Conservation (phyloP, 2,113 vertebrate species). For the Gasterosteus aculeatus region DNA sequence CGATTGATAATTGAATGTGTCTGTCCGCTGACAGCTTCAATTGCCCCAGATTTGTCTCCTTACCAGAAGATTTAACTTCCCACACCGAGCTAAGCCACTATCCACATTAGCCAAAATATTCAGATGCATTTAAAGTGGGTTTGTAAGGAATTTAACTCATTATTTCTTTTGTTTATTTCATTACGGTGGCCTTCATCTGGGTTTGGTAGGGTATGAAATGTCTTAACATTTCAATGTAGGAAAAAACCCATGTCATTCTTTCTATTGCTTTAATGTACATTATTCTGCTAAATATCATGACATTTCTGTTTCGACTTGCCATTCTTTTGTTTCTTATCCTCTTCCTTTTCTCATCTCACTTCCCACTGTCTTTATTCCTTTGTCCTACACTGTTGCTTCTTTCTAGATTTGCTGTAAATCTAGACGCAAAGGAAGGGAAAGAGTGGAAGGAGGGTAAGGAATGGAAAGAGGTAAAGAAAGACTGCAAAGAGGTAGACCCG, state of each 20-base stretch:
- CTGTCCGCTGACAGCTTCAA: slow-evolving; percentile 72
- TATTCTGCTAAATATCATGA: slow-evolving; percentile 17
- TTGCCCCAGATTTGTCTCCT: slow-evolving; percentile 74
- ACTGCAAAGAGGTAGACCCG: slow-evolving; percentile 84
- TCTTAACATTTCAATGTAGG: neutral
- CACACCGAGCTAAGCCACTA: slow-evolving; percentile 38
- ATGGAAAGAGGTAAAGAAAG: slow-evolving; percentile 81
- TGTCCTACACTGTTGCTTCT: slow-evolving; percentile 22
- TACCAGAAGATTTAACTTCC: slow-evolving; percentile 69
- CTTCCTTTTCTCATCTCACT: slow-evolving; percentile 22
- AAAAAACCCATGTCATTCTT: neutral
- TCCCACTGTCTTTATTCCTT: slow-evolving; percentile 47
- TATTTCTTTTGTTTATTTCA: neutral
- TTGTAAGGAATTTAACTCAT: neutral
- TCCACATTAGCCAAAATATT: neutral
- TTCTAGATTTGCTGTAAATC: slow-evolving; percentile 80
- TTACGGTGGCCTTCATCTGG: slow-evolving; percentile 3
- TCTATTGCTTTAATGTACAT: neutral
- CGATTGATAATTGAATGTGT: slow-evolving; percentile 71
- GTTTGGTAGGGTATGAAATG: neutral
- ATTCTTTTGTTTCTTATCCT: slow-evolving; percentile 17
- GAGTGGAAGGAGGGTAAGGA: slow-evolving; percentile 81
- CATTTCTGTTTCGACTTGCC: slow-evolving; percentile 29
- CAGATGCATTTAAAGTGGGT: neutral
- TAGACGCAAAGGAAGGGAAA: slow-evolving; percentile 77